phyloP scores from a whole-genome alignment of 2,797 vertebrate genomes.

The Halcyon smyrnensis region DNA sequence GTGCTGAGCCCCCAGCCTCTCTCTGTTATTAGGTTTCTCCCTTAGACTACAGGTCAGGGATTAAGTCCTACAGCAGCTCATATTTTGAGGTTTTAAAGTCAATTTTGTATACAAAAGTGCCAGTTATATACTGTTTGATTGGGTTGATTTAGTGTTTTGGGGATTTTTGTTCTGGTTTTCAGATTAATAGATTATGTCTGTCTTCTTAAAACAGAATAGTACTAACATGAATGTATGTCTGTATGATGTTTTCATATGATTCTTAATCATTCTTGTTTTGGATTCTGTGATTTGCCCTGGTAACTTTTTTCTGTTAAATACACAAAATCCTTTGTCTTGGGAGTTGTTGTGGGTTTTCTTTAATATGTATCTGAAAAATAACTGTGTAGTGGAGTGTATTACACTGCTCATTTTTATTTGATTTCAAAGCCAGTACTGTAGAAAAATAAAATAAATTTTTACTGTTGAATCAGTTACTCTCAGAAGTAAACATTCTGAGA shows the following conservation, averaged over 20 bases:
- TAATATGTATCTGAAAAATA: not conserved
- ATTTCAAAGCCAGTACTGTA: not conserved
- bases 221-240: not conserved
- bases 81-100: not conserved
- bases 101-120: not conserved
- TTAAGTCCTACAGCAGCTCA: not conserved
- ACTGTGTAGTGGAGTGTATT: not conserved
- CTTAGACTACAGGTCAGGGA: not conserved
- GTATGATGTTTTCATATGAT: not conserved
- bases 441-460: not conserved
- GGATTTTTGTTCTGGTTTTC: not conserved
- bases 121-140: not conserved
- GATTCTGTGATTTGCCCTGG: not conserved
- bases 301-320: not conserved
- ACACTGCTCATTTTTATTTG: not conserved
- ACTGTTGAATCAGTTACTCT: not conserved
- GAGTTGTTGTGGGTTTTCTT: not conserved
- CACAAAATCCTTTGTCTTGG: not conserved
- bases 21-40: not conserved
- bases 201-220: not conserved
- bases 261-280: conserved; percentile 10
- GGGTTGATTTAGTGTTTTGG: not conserved
- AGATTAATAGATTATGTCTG: not conserved
- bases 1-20: not conserved
- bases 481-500: not conserved